Percentiles rank a stretch among this genome's conserved stretches.
phyloP scores from a whole-genome alignment of 2,888 invertebrate species.

The Heliothis peltigera region DNA sequence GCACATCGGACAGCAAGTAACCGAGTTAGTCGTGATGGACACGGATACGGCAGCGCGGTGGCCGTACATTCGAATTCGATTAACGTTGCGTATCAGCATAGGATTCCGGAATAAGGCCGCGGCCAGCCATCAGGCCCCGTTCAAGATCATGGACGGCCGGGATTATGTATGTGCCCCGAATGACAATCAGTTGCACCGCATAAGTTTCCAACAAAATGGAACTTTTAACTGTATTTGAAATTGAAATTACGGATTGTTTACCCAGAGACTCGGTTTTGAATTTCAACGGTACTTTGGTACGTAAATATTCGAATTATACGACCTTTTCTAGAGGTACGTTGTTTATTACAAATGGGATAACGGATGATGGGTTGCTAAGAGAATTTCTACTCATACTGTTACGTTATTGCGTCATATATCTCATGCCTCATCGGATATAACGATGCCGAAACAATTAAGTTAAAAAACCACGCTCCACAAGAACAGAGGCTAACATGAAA shows the following conservation, averaged over 20 bases:
- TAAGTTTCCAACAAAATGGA: conserved; percentile 72
- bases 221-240: conserved; percentile 74
- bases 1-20: conserved; percentile 46
- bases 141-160: conserved; percentile 83
- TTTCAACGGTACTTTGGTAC: conserved; percentile 45
- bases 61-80: conserved; percentile 63
- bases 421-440: conserved; percentile 20
- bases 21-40: conserved; percentile 63
- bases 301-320: conserved; percentile 32
- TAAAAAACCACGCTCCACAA: conserved; percentile 17
- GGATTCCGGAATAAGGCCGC: conserved; percentile 73
- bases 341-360: conserved; percentile 22
- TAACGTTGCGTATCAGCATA: conserved; percentile 67
- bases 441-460: conserved; percentile 38
- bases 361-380: conserved; percentile 5
- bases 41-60: conserved; percentile 43
- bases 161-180: conserved; percentile 83
- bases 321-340: conserved; percentile 32
- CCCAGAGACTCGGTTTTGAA: conserved; percentile 43
- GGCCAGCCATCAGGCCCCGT: conserved; percentile 74
- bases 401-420: conserved; percentile 4
- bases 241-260: conserved; percentile 71
- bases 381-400: not conserved
- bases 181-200: conserved; percentile 81
- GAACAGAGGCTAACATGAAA: conserved; percentile 49